Base-by-base conservation (phyloP, 2,113 vertebrate genomes). In the Trinectes maculatus region DNA sequence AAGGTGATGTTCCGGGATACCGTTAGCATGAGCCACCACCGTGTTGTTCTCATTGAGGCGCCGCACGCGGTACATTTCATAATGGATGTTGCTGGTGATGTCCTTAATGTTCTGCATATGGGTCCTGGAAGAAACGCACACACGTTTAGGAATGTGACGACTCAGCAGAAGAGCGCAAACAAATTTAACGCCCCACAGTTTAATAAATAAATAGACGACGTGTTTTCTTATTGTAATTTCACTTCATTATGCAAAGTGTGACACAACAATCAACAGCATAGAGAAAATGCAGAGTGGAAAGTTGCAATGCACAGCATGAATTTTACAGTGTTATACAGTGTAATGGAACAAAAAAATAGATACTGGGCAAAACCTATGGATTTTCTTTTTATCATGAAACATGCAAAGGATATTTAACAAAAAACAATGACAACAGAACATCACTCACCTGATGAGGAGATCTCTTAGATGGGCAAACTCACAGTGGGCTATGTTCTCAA, bases 61-160 rank as follows among this genome's bases (percentile, higher is more conserved):
- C 58, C 94, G 93, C 56, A 99, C 96, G 0, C 98, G 95, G 87
- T 99, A 99, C 61, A 95, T 95, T 87, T 99, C 98, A 0, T 98
- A 99, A 88, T 99, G 98, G 94, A 99, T 98, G 92, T 92, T 96
- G 93, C 96, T 98, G 91, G 98, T 98, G 85, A 99, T 98, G 89
- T 99, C 98, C 87, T 99, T 99, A 54, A 99, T 98, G 91, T 99
- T 99, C 92, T 99, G 96, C 98, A 99, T 99, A 89, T 99, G 98
- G 26, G 95, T 98, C 92, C 98, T 99, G 89, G 9, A 62, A 29
- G 10, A 52, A 6, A 48, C 2, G 58, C 3, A 42, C 90, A 48
- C 65, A 39, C n/a, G n/a, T n/a, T n/a, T n/a, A n/a, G n/a, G n/a
- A n/a, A n/a, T n/a, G n/a, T n/a, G n/a, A n/a, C n/a, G n/a, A 65